phyloP scores from a whole-genome alignment of 2,888 invertebrate species.

The Cryptocheilus praepositus region DNA sequence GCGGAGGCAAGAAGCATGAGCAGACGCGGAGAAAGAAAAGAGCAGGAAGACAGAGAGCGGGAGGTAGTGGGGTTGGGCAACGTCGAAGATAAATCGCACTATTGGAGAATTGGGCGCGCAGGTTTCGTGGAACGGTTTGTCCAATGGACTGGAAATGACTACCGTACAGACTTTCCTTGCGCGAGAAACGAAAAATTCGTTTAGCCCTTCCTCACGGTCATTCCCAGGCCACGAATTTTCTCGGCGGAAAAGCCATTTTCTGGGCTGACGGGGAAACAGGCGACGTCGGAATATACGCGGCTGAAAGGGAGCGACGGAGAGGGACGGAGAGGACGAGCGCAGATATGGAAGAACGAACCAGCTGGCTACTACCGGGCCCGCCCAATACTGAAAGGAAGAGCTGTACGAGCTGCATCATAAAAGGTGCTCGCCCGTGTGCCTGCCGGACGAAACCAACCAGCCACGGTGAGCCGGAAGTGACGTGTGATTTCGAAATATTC shows the following conservation, averaged over 20 bases:
- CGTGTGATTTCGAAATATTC: slow-evolving; percentile 36
- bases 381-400: neutral
- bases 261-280: neutral
- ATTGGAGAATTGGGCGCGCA: neutral
- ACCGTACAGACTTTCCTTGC: neutral
- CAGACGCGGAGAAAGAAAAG: slow-evolving; percentile 4
- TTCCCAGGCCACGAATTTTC: too few relatives aligned
- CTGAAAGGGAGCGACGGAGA: neutral
- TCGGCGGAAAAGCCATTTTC: neutral
- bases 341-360: neutral
- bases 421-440: slow-evolving; percentile 12
- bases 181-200: neutral
- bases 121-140: neutral
- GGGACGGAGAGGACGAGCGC: too few relatives aligned
- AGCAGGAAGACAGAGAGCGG: slow-evolving; percentile 8
- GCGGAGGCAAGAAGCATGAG: slow-evolving; percentile 9
- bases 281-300: neutral
- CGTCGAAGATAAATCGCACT: neutral
- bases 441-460: neutral
- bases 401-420: slow-evolving; percentile 20
- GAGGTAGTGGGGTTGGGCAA: too few relatives aligned
- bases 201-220: too few relatives aligned
- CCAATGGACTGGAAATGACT: neutral
- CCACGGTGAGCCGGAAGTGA: slow-evolving; percentile 22
- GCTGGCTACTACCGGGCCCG: too few relatives aligned